These are phyloP conservation scores for Archips crataeganus DNA, from an alignment of 2,888 invertebrate species.

Conservation along the genomic window DNA sequence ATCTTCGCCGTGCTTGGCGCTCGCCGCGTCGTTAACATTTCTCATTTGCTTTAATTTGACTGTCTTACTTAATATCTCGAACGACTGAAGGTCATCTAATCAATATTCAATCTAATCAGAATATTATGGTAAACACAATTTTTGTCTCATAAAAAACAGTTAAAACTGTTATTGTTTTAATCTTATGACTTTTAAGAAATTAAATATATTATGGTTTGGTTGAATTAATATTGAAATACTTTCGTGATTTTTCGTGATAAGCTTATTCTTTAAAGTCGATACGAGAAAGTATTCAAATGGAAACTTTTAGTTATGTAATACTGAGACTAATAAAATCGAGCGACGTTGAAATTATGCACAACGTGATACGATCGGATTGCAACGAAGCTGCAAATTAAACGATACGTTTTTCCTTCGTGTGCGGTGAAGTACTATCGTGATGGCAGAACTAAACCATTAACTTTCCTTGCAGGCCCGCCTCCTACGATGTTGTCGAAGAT, in stretches of 20 bases:
- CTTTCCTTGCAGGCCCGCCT: conserved; percentile 72
- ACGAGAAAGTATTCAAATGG: background rate
- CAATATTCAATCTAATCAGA: conserved; percentile 43
- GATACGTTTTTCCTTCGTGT: conserved; percentile 69
- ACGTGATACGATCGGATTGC: conserved; percentile 4
- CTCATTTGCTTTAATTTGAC: conserved; percentile 60
- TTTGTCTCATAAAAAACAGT: conserved; percentile 35
- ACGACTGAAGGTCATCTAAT: conserved; percentile 43
- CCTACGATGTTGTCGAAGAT: conserved; percentile 69
- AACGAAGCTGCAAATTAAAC: conserved; percentile 47
- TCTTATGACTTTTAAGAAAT: conserved; percentile 36
- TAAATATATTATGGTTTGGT: conserved; percentile 14
- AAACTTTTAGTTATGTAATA: background rate
- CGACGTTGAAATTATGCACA: background rate
- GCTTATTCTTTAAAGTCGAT: background rate
- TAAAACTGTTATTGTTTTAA: conserved; percentile 42
- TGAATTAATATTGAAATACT: conserved; percentile 20
- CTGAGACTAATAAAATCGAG: background rate
- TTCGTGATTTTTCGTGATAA: conserved; percentile 4
- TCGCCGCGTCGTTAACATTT: conserved; percentile 78
- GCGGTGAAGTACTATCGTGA: conserved; percentile 68
- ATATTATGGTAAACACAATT: conserved; percentile 36
- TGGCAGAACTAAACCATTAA: conserved; percentile 71
- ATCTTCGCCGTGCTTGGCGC: conserved; percentile 70
- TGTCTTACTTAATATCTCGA: conserved; percentile 49